These are phyloP conservation scores for Megaceryle torquata DNA, from an alignment of 2,113 vertebrate species.

Conservation along the genomic window DNA sequence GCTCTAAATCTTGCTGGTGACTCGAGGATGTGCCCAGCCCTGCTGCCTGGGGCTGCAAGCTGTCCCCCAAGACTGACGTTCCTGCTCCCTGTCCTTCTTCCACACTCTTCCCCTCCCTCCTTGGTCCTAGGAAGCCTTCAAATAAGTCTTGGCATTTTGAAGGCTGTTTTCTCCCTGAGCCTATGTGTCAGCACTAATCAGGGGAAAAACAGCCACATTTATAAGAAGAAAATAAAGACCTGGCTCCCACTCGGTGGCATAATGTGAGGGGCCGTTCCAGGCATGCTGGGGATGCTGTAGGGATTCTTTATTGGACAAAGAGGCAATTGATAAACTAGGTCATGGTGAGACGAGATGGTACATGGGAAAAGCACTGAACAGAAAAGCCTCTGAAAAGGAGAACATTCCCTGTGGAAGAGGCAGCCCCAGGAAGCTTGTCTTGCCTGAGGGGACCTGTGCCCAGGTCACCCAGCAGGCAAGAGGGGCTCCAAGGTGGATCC, in stretches of 20 bases:
- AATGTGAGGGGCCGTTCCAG: not conserved
- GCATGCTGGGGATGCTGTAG: not conserved
- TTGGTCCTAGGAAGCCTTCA: not conserved
- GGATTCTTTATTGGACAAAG: not conserved
- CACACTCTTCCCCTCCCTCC: not conserved
- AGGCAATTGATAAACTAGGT: not conserved
- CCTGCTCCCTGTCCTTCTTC: not conserved
- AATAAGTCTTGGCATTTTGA: not conserved
- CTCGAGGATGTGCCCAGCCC: fast-evolving
- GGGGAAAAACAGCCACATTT: not conserved
- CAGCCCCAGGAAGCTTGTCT: not conserved
- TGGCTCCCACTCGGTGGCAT: not conserved
- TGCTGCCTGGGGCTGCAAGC: not conserved
- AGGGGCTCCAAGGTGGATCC: not conserved
- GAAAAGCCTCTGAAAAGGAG: not conserved
- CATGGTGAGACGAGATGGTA: not conserved
- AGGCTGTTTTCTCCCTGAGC: not conserved
- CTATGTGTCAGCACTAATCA: not conserved
- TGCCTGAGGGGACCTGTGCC: not conserved
- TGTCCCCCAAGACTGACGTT: fast-evolving
- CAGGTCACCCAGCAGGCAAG: not conserved
- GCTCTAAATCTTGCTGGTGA: not conserved
- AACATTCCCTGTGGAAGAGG: not conserved
- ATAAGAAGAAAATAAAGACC: not conserved
- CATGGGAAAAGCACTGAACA: not conserved